Conservation (phyloP, 2,113 vertebrate genomes). For the Anser cygnoides region DNA sequence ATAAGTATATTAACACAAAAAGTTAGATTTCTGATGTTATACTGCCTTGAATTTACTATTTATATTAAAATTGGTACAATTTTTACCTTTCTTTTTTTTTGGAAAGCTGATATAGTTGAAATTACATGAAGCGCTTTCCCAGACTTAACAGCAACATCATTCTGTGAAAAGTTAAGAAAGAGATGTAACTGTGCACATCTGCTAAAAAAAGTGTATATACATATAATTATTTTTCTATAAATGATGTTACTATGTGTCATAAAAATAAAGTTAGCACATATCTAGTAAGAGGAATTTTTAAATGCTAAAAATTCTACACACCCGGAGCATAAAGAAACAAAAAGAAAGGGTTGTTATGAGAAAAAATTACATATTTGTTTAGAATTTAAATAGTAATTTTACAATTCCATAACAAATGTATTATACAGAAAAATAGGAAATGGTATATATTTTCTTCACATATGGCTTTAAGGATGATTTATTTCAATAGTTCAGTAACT, state of each 20-base stretch:
- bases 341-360: background rate
- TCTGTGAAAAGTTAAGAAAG: background rate
- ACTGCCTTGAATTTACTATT: background rate
- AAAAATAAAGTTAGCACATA: background rate
- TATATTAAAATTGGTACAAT: background rate
- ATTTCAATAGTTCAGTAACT: conserved; percentile 22
- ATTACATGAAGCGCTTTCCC: background rate
- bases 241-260: background rate
- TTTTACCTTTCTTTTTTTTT: background rate
- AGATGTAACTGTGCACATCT: background rate
- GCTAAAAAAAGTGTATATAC: background rate
- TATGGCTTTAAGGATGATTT: conserved; percentile 3
- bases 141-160: background rate
- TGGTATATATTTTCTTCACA: background rate
- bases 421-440: background rate
- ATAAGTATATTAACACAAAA: background rate
- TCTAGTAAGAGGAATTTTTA: background rate
- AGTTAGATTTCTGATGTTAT: background rate
- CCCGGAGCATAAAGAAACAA: background rate
- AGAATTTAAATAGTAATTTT: background rate
- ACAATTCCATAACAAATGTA: background rate
- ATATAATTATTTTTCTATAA: background rate
- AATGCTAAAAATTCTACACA: background rate
- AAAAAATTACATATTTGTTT: background rate
- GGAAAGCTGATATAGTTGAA: background rate